phyloP scores from a whole-genome alignment of 2,888 invertebrate genomes.

The Drosophila pullipes region DNA sequence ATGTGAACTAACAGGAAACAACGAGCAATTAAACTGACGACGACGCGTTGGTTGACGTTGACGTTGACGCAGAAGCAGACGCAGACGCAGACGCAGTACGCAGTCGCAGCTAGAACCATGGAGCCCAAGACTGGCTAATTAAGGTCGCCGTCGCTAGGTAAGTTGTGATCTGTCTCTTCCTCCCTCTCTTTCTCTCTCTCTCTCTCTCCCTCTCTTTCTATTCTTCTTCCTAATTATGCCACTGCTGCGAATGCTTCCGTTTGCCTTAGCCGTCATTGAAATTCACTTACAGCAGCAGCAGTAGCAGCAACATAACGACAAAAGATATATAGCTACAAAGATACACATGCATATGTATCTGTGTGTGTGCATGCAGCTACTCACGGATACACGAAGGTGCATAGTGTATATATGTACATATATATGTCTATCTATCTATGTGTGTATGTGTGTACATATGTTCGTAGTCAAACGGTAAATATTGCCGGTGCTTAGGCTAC shows the following conservation, averaged over 20 bases:
- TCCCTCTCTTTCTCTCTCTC: not conserved
- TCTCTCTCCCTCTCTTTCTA: not conserved
- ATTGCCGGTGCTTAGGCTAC: slow-evolving; percentile 62
- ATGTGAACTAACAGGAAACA: slow-evolving; percentile 75
- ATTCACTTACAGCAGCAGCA: slow-evolving; percentile 59
- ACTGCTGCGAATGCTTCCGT: slow-evolving; percentile 55
- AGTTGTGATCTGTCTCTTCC: slow-evolving; percentile 57
- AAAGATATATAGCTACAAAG: slow-evolving; percentile 15
- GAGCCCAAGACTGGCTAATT: slow-evolving; percentile 70
- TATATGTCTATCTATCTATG: not conserved
- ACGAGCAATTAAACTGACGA: slow-evolving; percentile 69
- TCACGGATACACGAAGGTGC: slow-evolving; percentile 34
- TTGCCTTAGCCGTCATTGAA: slow-evolving; percentile 58
- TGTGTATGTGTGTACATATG: not conserved
- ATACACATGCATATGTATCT: slow-evolving; percentile 6
- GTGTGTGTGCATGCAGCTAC: slow-evolving; percentile 2
- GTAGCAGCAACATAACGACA: slow-evolving; percentile 6
- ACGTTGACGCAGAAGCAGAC: slow-evolving; percentile 24
- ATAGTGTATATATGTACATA: slow-evolving; percentile 1
- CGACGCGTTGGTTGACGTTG: slow-evolving; percentile 21
- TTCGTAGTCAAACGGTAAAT: slow-evolving; percentile 69
- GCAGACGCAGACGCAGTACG: slow-evolving; percentile 33
- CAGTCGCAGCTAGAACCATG: slow-evolving; percentile 67
- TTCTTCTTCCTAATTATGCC: slow-evolving; percentile 19
- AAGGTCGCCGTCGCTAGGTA: slow-evolving; percentile 74